phyloP scores from a whole-genome alignment of 2,797 vertebrate species.

The Vireo griseus region DNA sequence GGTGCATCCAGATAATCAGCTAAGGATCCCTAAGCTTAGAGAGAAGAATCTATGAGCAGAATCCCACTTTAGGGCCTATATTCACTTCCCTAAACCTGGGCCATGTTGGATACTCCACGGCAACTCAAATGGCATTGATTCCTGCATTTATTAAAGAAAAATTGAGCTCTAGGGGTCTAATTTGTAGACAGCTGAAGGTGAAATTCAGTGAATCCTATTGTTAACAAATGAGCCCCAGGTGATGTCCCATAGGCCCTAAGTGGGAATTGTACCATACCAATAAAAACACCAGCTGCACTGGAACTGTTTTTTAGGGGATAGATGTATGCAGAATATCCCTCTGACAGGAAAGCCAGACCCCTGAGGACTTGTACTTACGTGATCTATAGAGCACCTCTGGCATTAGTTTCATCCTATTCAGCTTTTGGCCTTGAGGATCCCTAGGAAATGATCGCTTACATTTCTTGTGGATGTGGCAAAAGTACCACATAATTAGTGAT shows the following conservation, averaged over 20 bases:
- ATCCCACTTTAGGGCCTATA: not conserved
- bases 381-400: not conserved
- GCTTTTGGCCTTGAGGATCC: not conserved
- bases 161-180: conserved; percentile 1
- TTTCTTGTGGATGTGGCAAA: not conserved
- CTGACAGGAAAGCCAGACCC: not conserved
- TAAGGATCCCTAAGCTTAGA: not conserved
- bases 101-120: not conserved
- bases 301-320: not conserved
- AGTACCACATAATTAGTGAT: not conserved
- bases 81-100: not conserved
- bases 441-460: fast-evolving
- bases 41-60: not conserved
- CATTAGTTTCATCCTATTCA: not conserved
- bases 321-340: not conserved
- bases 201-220: conserved; percentile 1
- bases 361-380: not conserved
- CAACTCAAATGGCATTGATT: not conserved
- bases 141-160: not conserved
- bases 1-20: not conserved
- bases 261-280: not conserved
- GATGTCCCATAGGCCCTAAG: not conserved
- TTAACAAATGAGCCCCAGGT: conserved; percentile 16
- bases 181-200: not conserved
- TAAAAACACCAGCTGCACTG: not conserved